A percentile compares a stretch with the other conserved stretches of the same genome.
phyloP scores from a whole-genome alignment of 1,140 invertebrate genomes.

The Ceratosolen fusciceps region DNA sequence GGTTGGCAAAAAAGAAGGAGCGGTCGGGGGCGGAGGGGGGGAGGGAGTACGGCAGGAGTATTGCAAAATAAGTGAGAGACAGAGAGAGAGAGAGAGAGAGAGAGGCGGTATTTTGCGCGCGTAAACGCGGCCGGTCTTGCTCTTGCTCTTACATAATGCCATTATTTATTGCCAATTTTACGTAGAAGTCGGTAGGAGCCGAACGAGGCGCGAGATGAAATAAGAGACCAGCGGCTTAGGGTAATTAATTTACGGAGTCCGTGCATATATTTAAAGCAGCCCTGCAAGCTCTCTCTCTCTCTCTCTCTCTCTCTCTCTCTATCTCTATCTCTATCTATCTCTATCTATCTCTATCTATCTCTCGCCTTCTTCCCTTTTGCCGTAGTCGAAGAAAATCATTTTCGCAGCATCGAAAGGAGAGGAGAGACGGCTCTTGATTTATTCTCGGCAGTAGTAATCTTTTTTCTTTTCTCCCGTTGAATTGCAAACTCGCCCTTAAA shows the following conservation, averaged over 20 bases:
- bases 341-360: no score
- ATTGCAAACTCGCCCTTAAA: not conserved
- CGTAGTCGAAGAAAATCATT: slow-evolving; percentile 29
- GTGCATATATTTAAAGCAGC: slow-evolving; percentile 32
- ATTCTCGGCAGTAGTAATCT: slow-evolving; percentile 6
- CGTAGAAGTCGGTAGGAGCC: slow-evolving; percentile 12
- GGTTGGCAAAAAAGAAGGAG: slow-evolving; percentile 33
- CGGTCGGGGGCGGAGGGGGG: not conserved
- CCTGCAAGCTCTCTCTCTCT: not conserved
- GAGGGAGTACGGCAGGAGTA: no score
- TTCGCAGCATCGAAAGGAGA: slow-evolving; percentile 19
- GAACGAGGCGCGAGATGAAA: slow-evolving; percentile 31
- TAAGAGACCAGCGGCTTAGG: slow-evolving; percentile 52
- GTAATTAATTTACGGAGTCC: slow-evolving; percentile 60
- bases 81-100: not conserved
- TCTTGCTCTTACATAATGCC: slow-evolving; percentile 57
- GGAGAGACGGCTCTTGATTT: slow-evolving; percentile 30
- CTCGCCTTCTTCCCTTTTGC: not conserved
- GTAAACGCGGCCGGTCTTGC: not conserved
- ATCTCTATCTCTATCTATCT: no score
- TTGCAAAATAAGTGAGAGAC: not conserved
- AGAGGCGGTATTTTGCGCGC: not conserved
- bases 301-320: no score
- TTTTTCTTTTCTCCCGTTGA: slow-evolving; percentile 12
- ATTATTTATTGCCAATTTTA: slow-evolving; percentile 62